Conservation (phyloP, 2,113 vertebrate genomes). For the Saguinus imperator region DNA sequence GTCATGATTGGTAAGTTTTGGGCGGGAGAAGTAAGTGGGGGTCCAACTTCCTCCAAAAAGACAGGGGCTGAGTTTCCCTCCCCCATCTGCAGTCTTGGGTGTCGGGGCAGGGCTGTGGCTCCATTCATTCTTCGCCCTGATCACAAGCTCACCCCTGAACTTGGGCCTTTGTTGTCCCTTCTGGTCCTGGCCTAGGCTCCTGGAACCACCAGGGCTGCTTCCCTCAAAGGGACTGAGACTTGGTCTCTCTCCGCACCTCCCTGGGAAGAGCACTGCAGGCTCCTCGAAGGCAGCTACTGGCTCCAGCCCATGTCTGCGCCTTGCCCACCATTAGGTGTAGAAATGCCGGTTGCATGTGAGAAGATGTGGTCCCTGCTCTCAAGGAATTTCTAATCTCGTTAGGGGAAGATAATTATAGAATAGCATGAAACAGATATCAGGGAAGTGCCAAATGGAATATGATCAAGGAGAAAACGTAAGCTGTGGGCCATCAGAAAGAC, state of each 20-base stretch:
- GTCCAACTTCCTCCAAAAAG: not conserved
- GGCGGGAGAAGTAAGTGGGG: rapidly evolving
- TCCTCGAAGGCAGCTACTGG: not conserved
- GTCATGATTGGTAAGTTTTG: not conserved
- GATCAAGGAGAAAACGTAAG: not conserved
- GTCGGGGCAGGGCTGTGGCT: not conserved
- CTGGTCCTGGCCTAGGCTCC: not conserved
- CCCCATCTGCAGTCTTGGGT: rapidly evolving
- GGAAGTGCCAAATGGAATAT: conserved; percentile 40
- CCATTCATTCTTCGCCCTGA: not conserved
- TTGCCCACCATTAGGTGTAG: not conserved
- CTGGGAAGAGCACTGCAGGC: not conserved
- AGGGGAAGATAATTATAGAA: conserved; percentile 70
- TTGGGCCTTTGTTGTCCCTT: rapidly evolving
- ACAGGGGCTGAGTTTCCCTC: not conserved
- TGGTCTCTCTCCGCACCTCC: rapidly evolving
- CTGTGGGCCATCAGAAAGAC: not conserved
- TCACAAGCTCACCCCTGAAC: not conserved
- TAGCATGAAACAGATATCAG: conserved; percentile 54
- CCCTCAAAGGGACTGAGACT: not conserved
- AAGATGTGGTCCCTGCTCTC: conserved; percentile 57
- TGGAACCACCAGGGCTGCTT: not conserved
- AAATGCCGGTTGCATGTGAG: not conserved
- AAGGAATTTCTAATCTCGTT: conserved; percentile 67
- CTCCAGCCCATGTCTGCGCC: not conserved